phyloP scores from a whole-genome alignment of 2,113 vertebrate species.

The Cyanistes caeruleus region DNA sequence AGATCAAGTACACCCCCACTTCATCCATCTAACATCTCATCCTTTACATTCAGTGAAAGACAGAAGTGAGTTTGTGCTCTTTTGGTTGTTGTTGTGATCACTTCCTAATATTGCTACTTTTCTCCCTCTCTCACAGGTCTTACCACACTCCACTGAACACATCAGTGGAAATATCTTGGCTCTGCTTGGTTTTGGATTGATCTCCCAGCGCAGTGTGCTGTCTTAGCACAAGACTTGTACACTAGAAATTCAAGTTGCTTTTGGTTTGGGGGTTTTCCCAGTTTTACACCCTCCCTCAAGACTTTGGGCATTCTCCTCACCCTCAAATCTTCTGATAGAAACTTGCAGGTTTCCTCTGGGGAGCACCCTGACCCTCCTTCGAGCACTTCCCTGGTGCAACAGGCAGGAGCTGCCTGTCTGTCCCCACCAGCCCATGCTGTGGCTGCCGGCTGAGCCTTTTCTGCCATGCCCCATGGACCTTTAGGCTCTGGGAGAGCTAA shows the following conservation, averaged over 20 bases:
- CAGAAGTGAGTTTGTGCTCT: background rate
- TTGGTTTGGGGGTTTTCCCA: fast-evolving
- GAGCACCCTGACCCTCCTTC: background rate
- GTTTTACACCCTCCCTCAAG: background rate
- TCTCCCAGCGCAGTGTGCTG: background rate
- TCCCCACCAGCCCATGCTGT: fast-evolving
- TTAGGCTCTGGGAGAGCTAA: background rate
- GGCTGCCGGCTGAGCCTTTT: background rate
- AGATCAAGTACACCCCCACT: background rate
- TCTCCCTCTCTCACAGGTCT: background rate
- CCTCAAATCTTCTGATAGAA: fast-evolving
- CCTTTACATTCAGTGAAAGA: background rate
- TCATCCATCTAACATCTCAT: background rate
- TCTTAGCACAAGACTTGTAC: fast-evolving
- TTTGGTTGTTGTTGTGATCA: background rate
- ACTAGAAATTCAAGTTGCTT: background rate
- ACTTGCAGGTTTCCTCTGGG: background rate
- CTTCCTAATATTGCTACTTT: background rate
- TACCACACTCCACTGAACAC: background rate
- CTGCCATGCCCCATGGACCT: background rate
- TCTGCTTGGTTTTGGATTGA: background rate
- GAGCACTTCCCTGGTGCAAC: fast-evolving
- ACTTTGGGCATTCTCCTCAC: background rate
- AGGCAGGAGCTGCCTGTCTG: fast-evolving
- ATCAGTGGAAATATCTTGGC: background rate